Evolutionary conservation across 2,797 vertebrate genomes (phyloP).

Genomic region (Podarcis siculus): DNA sequence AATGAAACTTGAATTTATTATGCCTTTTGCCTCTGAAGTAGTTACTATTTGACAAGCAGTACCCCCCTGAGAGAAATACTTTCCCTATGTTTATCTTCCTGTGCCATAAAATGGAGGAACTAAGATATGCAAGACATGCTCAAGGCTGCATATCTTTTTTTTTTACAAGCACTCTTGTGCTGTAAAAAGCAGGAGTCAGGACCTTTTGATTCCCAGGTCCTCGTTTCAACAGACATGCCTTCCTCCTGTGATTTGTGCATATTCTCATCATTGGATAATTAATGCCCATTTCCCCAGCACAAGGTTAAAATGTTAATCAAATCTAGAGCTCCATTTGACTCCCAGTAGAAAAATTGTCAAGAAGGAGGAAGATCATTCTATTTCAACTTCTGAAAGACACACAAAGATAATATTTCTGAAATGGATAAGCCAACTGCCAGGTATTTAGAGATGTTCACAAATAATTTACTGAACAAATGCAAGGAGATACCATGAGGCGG

Average conservation of each 20-base stretch:
- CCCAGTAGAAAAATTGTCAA: background rate
- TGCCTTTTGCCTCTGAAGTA: conserved; percentile 21
- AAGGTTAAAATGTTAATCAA: conserved; percentile 37
- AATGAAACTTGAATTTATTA: conserved; percentile 29
- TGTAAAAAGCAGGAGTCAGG: conserved; percentile 2
- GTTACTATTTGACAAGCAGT: conserved; percentile 25
- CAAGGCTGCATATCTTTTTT: background rate
- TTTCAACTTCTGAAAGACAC: conserved; percentile 4
- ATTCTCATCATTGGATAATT: conserved; percentile 29
- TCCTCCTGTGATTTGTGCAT: conserved; percentile 30
- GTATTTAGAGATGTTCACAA: background rate
- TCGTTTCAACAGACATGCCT: background rate
- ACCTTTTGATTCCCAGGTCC: background rate
- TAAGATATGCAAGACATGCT: conserved; percentile 13
- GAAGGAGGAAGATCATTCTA: background rate
- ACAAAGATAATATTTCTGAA: background rate
- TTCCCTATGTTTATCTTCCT: conserved; percentile 27
- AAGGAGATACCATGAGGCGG: background rate
- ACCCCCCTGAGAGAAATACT: conserved; percentile 7
- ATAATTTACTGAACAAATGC: background rate
- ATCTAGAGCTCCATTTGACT: background rate
- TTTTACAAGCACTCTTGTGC: background rate
- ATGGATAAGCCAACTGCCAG: background rate
- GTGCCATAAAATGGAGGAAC: conserved; percentile 9
- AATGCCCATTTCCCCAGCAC: conserved; percentile 11